phyloP scores from a whole-genome alignment of 2,888 invertebrate genomes.

The Labia minor region DNA sequence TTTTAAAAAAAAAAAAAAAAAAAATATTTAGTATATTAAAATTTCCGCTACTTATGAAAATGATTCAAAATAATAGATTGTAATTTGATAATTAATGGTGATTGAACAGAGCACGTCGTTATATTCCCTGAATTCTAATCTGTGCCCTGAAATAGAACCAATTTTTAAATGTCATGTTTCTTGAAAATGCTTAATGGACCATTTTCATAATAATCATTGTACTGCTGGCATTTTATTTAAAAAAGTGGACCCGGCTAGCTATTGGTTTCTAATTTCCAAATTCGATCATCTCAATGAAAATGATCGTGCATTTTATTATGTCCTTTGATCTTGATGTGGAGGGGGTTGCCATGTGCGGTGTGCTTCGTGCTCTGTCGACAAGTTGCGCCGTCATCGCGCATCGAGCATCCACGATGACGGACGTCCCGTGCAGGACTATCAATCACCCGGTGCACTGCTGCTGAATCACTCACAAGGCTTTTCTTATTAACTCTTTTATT shows the following conservation, averaged over 20 bases:
- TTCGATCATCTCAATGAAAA: neutral
- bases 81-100: too few species aligned
- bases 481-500: constrained; percentile 7
- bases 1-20: too few species aligned
- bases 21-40: too few species aligned
- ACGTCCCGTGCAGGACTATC: neutral
- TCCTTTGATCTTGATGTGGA: neutral
- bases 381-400: neutral
- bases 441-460: constrained; percentile 13
- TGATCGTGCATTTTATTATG: neutral
- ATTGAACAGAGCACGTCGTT: too few species aligned
- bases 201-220: neutral
- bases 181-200: neutral
- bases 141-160: too few species aligned
- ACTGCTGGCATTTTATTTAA: neutral
- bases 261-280: neutral
- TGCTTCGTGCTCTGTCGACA: neutral
- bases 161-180: neutral
- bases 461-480: constrained; percentile 13
- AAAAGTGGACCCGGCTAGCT: neutral
- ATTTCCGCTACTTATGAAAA: too few species aligned
- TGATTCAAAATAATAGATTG: too few species aligned
- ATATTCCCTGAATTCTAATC: too few species aligned
- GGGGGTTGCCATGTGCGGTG: neutral
- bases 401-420: neutral